phyloP scores from a whole-genome alignment of 2,113 vertebrate genomes.

The Scomber colias region DNA sequence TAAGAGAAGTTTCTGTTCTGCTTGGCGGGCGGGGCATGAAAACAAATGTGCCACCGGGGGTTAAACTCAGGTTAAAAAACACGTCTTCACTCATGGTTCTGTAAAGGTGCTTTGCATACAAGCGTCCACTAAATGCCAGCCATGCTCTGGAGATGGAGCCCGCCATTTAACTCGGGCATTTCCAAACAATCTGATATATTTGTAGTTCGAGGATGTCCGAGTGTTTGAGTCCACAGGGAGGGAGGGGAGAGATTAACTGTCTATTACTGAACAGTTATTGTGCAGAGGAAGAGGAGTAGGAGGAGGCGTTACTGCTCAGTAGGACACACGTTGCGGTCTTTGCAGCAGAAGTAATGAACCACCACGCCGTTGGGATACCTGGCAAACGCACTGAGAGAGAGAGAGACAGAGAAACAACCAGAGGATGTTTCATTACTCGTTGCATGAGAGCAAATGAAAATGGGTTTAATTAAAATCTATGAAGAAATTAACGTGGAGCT shows the following conservation, averaged over 20 bases:
- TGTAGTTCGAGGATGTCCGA: slow-evolving; percentile 13
- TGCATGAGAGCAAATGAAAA: neutral
- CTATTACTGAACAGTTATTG: neutral
- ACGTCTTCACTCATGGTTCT: neutral
- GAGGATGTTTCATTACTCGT: neutral
- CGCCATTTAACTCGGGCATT: no score
- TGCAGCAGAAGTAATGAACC: slow-evolving; percentile 99
- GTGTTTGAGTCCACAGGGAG: slow-evolving; percentile 1
- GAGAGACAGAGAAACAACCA: neutral
- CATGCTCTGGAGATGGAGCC: no score
- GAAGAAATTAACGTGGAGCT: slow-evolving; percentile 5
- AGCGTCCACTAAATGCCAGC: neutral
- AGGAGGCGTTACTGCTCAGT: slow-evolving; percentile 86
- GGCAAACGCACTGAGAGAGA: slow-evolving; percentile 91
- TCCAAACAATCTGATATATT: slow-evolving; percentile 6
- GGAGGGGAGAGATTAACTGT: neutral
- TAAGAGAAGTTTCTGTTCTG: neutral
- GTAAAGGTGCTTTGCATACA: slow-evolving; percentile 9
- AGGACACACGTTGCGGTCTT: slow-evolving; percentile 90
- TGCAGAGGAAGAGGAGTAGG: neutral
- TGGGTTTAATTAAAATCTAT: neutral
- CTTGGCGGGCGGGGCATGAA: neutral
- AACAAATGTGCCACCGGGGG: neutral
- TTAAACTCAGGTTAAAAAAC: slow-evolving; percentile 22
- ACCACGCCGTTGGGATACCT: slow-evolving; percentile 97